A percentile compares a stretch with the other conserved stretches of the same genome.
Conservation (phyloP, 2,888 invertebrate species). For the Nomada fucata region DNA sequence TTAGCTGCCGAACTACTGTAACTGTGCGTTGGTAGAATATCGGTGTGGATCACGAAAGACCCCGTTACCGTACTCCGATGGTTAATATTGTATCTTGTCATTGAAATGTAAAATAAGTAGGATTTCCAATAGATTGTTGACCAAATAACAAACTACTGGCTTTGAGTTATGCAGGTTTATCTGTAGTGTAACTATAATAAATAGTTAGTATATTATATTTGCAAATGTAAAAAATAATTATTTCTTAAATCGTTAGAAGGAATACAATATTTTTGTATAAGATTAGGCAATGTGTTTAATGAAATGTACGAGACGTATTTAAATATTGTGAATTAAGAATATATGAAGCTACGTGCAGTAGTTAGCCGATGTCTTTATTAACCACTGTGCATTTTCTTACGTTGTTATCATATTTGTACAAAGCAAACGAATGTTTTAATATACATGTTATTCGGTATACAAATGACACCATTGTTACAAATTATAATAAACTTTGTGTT, state of each 20-base stretch:
- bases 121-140: not conserved
- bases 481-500: constrained; percentile 64
- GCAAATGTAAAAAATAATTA: constrained; percentile 8
- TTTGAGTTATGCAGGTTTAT: not conserved
- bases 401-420: constrained; percentile 66
- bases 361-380: constrained; percentile 67
- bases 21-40: no score
- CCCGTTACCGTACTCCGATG: no score
- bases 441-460: constrained; percentile 62
- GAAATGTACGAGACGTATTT: constrained; percentile 18
- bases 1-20: no score
- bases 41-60: no score
- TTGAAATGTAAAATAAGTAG: constrained; percentile 5
- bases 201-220: constrained; percentile 15
- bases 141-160: not conserved
- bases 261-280: constrained; percentile 27
- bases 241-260: constrained; percentile 10
- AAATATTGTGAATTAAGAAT: constrained; percentile 51
- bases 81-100: constrained; percentile 3
- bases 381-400: constrained; percentile 67
- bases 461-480: constrained; percentile 67
- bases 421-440: constrained; percentile 67
- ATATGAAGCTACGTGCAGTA: constrained; percentile 62
- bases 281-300: constrained; percentile 23
- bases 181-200: constrained; percentile 10